A percentile compares a stretch with the other conserved stretches of the same genome.
phyloP scores from a whole-genome alignment of 2,888 invertebrate genomes.

The Listrodromus nycthemerus region DNA sequence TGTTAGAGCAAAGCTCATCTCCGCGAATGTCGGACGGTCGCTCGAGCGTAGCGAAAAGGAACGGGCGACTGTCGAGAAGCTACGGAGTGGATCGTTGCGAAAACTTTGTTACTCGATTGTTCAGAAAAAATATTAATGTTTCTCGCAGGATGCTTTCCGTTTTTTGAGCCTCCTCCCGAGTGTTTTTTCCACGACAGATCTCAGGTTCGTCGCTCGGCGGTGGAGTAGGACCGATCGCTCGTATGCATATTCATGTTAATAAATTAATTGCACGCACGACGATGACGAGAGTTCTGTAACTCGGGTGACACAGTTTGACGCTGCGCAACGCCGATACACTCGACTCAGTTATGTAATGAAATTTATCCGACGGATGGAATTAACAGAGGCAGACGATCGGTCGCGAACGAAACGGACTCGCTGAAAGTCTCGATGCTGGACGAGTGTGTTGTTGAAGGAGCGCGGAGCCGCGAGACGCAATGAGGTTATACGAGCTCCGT shows the following conservation, averaged over 20 bases:
- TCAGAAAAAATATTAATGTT: neutral
- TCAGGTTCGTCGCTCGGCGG: conserved; percentile 50
- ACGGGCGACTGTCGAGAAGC: neutral
- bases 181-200: too few species aligned
- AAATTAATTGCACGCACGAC: conserved; percentile 67
- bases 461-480: too few species aligned
- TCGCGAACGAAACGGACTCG: neutral
- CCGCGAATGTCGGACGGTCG: conserved; percentile 14
- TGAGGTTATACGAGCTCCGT: conserved; percentile 28
- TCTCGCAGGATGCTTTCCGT: neutral
- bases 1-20: conserved; percentile 52
- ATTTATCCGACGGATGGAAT: conserved; percentile 32
- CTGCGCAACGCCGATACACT: conserved; percentile 14
- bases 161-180: too few species aligned
- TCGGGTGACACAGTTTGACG: conserved; percentile 44
- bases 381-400: conserved; percentile 8
- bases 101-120: conserved; percentile 12
- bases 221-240: neutral
- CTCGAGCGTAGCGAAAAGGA: neutral
- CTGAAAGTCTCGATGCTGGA: neutral
- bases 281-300: conserved; percentile 43
- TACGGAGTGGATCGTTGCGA: rapidly evolving
- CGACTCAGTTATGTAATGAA: conserved; percentile 51
- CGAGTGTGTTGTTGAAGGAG: neutral
- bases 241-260: conserved; percentile 69